phyloP scores from a whole-genome alignment of 2,797 vertebrate species.

The Pogonophryne albipinna region DNA sequence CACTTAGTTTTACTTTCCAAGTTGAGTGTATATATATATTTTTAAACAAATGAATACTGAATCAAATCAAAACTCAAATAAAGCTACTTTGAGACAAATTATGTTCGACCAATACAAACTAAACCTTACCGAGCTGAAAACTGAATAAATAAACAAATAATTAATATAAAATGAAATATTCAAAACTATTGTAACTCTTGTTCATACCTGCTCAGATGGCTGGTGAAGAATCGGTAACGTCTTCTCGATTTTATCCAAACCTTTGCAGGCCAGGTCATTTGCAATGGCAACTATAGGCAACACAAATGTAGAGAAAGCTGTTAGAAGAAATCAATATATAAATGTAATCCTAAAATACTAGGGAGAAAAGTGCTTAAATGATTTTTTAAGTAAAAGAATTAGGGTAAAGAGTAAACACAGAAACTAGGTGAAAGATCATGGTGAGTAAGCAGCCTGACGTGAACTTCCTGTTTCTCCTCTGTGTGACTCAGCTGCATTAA shows the following conservation, averaged over 20 bases:
- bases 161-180: too few species aligned
- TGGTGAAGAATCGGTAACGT: conserved; percentile 92
- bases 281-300: conserved; percentile 87
- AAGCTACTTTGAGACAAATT: too few species aligned
- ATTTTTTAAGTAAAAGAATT: neutral
- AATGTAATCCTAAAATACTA: neutral
- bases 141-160: too few species aligned
- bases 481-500: conserved; percentile 36
- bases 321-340: neutral
- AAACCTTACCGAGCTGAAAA: too few species aligned
- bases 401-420: neutral
- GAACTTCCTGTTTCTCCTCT: conserved; percentile 44
- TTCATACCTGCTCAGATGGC: conserved; percentile 89
- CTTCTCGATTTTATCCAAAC: conserved; percentile 93
- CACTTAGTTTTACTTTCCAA: conserved; percentile 4
- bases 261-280: conserved; percentile 92
- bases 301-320: neutral
- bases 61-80: too few species aligned
- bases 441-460: conserved; percentile 19
- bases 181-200: too few species aligned
- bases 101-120: too few species aligned
- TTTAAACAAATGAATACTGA: too few species aligned
- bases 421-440: conserved; percentile 63
- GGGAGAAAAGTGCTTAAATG: too few species aligned
- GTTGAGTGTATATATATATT: too few species aligned